These are phyloP conservation scores for Stichodactyla mertensii DNA, from an alignment of 64 coral and sea anemone species.

Conservation along the genomic window DNA sequence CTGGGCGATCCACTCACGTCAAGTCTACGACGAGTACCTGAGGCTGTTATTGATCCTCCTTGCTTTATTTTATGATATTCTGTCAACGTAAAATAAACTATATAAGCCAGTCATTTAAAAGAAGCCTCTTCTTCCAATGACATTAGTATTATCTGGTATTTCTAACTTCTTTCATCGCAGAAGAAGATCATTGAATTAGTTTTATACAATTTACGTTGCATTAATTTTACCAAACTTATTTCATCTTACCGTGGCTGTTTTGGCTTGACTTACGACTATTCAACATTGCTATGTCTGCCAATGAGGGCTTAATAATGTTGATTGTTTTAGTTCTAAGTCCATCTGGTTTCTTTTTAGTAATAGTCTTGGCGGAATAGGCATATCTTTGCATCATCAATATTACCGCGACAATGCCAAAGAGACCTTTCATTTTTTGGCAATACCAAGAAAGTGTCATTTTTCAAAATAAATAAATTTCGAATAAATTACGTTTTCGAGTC, in stretches of 20 bases:
- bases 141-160: not conserved
- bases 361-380: not conserved
- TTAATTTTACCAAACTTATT: not conserved
- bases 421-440: constrained; percentile 1
- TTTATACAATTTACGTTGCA: not conserved
- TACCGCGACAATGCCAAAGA: not conserved
- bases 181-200: not conserved
- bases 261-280: not conserved
- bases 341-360: not conserved
- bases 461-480: not conserved
- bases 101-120: not conserved
- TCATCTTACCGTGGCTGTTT: not conserved
- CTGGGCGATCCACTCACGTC: not conserved
- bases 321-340: not conserved
- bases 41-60: not conserved
- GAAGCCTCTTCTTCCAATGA: too few species aligned
- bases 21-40: not conserved
- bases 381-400: not conserved
- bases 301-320: not conserved
- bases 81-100: not conserved
- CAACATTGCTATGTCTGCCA: not conserved
- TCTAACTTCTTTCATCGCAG: not conserved
- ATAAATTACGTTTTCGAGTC: not conserved
- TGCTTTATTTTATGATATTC: not conserved
- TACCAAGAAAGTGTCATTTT: not conserved